Evolutionary conservation across 2,888 invertebrate species (phyloP), one percentile per base, ranked within the genome.

Genomic region (Pterostichus niger): DNA sequence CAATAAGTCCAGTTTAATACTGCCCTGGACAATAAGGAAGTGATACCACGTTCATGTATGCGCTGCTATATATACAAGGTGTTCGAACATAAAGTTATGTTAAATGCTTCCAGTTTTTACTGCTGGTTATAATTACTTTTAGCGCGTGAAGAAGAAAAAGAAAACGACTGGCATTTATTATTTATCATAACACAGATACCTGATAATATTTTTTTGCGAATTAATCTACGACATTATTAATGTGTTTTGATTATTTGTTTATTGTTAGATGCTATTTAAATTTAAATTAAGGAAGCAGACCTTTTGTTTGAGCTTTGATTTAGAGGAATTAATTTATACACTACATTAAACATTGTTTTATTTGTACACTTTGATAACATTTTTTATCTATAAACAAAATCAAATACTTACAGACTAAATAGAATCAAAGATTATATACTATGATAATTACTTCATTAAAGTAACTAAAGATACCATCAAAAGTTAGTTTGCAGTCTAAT

Each of bases 11-110:
- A 15, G 13, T 17, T 40, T 7, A 44, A 17, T 71, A 71, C 68
- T 9, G 17, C 44, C 68, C 68, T 71, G 68, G 4, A 15, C 68
- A 44, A 71, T 44, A 44, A 44, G 68, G 44, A 71, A 71, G 44
- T 44, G 15, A 35, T 17, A 6, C 24, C 13, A 64, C 64, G 13
- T 64, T 33, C 59, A 40, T 40, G 35, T n/a, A 17, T 24, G 15
- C 31, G 40, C 6, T 5, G 11, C 3, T 13, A 52, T 17, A 56
- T 17, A 56, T 56, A 56, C 40, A 15, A 71, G 68, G 68, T 71
- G 68, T 61, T 33, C n/a, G 33, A 33, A 61, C 33, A 61, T 61
- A 56, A 56, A 49, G 49, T 49, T 49, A 49, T 56, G 15, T 10
- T 15, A 56, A 56, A 56, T 56, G 56, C 1, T 56, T 56, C 56